Percentiles rank a stretch among this genome's conserved stretches.
These are phyloP conservation scores for Typhlomys cinereus DNA, from an alignment of 2,113 vertebrate species.

Conservation along the genomic window DNA sequence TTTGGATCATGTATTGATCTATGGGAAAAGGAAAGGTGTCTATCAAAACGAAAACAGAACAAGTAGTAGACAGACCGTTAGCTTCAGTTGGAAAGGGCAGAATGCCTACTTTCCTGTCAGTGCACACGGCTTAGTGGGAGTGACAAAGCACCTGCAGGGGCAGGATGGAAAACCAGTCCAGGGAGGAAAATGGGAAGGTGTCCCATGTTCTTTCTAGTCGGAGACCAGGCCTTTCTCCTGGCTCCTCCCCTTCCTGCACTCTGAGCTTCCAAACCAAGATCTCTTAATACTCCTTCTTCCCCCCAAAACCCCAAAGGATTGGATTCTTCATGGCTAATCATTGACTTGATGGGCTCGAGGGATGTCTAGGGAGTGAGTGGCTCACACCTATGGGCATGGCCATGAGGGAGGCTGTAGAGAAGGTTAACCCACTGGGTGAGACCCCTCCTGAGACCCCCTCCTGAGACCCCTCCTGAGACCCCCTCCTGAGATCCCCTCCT, in stretches of 20 bases:
- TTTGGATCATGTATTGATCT: background rate
- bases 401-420: no score
- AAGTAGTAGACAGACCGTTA: background rate
- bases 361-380: no score
- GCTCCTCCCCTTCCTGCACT: background rate
- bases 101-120: background rate
- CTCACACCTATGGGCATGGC: no score
- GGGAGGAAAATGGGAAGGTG: background rate
- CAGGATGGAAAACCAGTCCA: background rate
- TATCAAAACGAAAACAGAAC: background rate
- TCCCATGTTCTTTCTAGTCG: no score
- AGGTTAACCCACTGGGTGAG: no score
- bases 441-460: no score
- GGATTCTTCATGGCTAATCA: no score
- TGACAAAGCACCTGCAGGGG: background rate
- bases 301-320: background rate
- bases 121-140: background rate
- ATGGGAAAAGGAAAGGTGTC: background rate
- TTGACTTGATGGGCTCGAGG: no score
- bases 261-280: background rate
- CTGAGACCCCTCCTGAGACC: no score
- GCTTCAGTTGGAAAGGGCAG: background rate
- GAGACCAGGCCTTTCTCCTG: background rate
- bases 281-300: no score
- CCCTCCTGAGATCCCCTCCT: no score